Evolutionary conservation across 1,140 invertebrate genomes (phyloP), one percentile per base, ranked within the genome.

Genomic region (Leptestheria dahalacensis): DNA sequence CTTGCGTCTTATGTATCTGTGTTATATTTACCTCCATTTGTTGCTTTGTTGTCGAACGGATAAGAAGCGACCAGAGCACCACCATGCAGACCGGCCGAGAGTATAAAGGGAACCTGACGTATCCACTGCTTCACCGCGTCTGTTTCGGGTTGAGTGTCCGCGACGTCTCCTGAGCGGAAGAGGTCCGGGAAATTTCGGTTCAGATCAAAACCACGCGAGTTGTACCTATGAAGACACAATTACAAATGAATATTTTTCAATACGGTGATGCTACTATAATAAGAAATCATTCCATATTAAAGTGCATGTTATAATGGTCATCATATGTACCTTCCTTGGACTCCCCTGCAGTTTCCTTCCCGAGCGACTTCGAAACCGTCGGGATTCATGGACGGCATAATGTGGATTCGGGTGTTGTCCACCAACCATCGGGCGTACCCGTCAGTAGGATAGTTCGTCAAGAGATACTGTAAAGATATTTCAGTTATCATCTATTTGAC

Each of bases 151-250:
- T 91, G 89, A 2, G 83, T 79, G 24, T 82, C 78, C 65, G 86
- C 87, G 62, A 85, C 88, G 71, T 91, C 91, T 18, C 66, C 70
- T 15, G 47, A 80, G 68, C 88, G 90, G 73, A 92, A 92, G 69
- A 88, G 91, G 72, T 94, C 90, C 0, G 90, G 89, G 73, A 93
- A 94, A 72, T 94, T 93, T 55, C 89, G 79, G 73, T 94, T 94
- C 58, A 94, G 72, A 69, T 94, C 89, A 67, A 85, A 91, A 1
- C 89, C 88, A 48, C 83, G 79, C 0, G 88, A 82, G 69, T 94
- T 94, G 68, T 88, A 87, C 64, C 86, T 59, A 11, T 68, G 70
- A 50, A 28, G 26, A 33, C 48, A 50, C 26, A 24, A 23, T 11
- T 53, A 23, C 21, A 4, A 54, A 59, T 20, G 1, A 23, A 1